A percentile compares a stretch with the other conserved stretches of the same genome.
phyloP scores from a whole-genome alignment of 2,113 vertebrate species.

The Centropus bengalensis region DNA sequence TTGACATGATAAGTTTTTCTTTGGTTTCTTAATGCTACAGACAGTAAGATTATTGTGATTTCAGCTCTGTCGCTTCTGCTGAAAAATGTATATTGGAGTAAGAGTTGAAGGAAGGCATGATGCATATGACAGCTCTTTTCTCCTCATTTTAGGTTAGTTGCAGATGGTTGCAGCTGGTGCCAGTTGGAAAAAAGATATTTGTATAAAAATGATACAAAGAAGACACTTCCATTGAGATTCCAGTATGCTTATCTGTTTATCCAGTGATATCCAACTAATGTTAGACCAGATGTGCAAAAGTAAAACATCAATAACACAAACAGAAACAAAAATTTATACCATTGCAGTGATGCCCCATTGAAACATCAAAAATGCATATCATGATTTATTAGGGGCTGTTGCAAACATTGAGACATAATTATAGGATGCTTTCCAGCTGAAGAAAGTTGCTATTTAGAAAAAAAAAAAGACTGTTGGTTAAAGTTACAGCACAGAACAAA shows the following conservation, averaged over 20 bases:
- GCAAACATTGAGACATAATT: not conserved
- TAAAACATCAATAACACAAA: not conserved
- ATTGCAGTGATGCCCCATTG: not conserved
- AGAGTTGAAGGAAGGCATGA: slow-evolving; percentile 17
- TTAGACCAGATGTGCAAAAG: not conserved
- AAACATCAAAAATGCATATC: not conserved
- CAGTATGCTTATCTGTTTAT: not conserved
- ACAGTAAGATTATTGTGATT: slow-evolving; percentile 33
- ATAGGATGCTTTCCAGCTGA: not conserved
- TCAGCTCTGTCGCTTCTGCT: slow-evolving; percentile 29
- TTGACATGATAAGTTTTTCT: not conserved
- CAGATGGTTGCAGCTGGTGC: slow-evolving; percentile 48
- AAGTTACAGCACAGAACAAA: not conserved
- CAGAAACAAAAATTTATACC: not conserved
- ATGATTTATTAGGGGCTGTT: not conserved
- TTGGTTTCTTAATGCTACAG: not conserved
- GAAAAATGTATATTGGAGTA: not conserved
- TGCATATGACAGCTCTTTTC: slow-evolving; percentile 11
- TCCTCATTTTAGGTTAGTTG: not conserved
- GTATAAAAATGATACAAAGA: not conserved
- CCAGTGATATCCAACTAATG: not conserved
- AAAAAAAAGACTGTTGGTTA: not conserved
- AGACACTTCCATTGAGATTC: not conserved
- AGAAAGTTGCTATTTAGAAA: not conserved
- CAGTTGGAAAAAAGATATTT: slow-evolving; percentile 25